Evolutionary conservation across 2,797 vertebrate genomes (phyloP).

Genomic region (Denticeps clupeoides): DNA sequence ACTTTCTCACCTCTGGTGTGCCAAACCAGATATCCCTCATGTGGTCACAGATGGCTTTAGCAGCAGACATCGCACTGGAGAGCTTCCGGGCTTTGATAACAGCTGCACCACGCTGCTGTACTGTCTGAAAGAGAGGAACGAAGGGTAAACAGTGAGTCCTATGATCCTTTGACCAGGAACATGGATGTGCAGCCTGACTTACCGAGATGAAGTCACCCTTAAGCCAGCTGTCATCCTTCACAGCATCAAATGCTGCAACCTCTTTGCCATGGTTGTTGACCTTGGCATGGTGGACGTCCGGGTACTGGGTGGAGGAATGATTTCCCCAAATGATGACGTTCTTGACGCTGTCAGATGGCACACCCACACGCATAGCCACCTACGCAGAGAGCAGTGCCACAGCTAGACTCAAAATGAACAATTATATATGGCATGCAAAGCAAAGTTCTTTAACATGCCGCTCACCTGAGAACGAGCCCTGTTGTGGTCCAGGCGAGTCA

Average conservation of each 20-base stretch:
- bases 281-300: slow-evolving; percentile 81
- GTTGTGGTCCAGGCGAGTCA: slow-evolving; percentile 94
- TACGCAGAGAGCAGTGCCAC: too few species aligned
- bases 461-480: slow-evolving; percentile 84
- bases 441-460: too few species aligned
- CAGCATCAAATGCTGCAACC: slow-evolving; percentile 71
- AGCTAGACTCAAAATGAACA: too few species aligned
- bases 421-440: too few species aligned
- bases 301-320: slow-evolving; percentile 93
- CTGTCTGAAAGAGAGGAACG: slow-evolving; percentile 57
- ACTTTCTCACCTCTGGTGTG: slow-evolving; percentile 67
- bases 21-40: slow-evolving; percentile 92
- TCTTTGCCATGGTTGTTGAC: slow-evolving; percentile 74
- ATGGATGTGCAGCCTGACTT: too few species aligned
- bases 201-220: slow-evolving; percentile 85
- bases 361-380: slow-evolving; percentile 81
- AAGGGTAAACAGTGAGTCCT: not conserved
- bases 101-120: slow-evolving; percentile 85
- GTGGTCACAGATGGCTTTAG: slow-evolving; percentile 94
- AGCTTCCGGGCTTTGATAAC: slow-evolving; percentile 93
- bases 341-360: slow-evolving; percentile 74
- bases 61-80: slow-evolving; percentile 95
- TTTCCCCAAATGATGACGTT: slow-evolving; percentile 97
- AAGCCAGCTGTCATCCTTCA: slow-evolving; percentile 87
- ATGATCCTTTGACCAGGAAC: not conserved